Evolutionary conservation across 64 coral and sea anemone genomes (phyloP).

Genomic region (Actinia tenebrosa): DNA sequence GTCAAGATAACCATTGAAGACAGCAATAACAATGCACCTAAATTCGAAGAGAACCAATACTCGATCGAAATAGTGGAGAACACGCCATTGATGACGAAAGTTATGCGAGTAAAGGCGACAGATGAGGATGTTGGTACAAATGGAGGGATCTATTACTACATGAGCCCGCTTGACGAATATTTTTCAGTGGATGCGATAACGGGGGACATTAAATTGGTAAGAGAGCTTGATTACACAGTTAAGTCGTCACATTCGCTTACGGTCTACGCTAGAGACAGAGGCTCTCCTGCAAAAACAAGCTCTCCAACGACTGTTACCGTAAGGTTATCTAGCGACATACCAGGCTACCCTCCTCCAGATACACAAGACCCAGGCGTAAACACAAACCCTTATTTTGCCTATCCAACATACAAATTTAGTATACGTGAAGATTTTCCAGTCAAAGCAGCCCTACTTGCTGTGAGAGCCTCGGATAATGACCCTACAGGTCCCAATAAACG

Average conservation of each 20-base stretch:
- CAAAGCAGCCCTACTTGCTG: constrained; percentile 49
- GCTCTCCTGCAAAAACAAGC: not conserved
- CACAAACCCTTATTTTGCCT: constrained; percentile 54
- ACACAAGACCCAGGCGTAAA: constrained; percentile 41
- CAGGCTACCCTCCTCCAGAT: constrained; percentile 32
- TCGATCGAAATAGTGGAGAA: constrained; percentile 35
- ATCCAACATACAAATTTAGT: constrained; percentile 58
- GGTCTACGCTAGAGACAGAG: constrained; percentile 60
- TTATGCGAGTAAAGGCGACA: constrained; percentile 61
- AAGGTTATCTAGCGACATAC: not conserved
- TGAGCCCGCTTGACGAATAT: constrained; percentile 12
- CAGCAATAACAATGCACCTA: constrained; percentile 53
- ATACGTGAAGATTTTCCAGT: constrained; percentile 82
- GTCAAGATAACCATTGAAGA: constrained; percentile 53
- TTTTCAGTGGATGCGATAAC: constrained; percentile 80
- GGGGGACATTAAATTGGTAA: constrained; percentile 61
- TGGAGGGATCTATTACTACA: constrained; percentile 75
- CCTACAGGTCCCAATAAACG: constrained; percentile 48
- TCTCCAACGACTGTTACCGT: constrained; percentile 19
- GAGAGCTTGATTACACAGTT: constrained; percentile 22
- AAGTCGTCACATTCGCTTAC: not conserved
- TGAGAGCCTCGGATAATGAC: constrained; percentile 68
- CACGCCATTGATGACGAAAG: constrained; percentile 30
- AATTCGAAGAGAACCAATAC: constrained; percentile 26
- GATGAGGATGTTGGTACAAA: constrained; percentile 68